phyloP scores from a whole-genome alignment of 2,113 vertebrate species.

The Amia ocellicauda region DNA sequence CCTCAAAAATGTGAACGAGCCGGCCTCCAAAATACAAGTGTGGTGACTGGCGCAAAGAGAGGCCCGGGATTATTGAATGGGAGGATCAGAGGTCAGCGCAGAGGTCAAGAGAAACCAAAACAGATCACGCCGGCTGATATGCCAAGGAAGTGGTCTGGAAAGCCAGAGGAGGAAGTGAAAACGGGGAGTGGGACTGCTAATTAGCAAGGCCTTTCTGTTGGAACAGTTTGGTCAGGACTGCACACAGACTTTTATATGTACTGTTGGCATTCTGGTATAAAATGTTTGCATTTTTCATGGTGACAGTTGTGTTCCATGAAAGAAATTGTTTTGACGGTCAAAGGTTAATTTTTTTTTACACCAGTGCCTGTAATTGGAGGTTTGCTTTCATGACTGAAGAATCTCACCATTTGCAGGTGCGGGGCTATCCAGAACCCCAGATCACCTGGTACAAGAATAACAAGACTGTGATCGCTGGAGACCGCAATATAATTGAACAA shows the following conservation, averaged over 20 bases:
- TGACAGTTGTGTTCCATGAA: too few relatives aligned
- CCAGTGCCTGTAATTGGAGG: background rate
- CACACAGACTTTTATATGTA: too few relatives aligned
- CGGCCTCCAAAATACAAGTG: background rate
- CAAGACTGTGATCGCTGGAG: constrained; percentile 63
- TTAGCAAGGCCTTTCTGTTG: too few relatives aligned
- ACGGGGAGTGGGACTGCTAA: too few relatives aligned
- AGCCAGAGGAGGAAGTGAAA: background rate
- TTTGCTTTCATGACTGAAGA: background rate
- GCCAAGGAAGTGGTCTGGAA: background rate
- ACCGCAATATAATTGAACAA: constrained; percentile 54
- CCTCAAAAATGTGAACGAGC: background rate
- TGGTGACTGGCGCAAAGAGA: background rate
- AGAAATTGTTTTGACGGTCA: too few relatives aligned
- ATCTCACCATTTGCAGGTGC: constrained; percentile 65
- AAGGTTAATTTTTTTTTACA: too few relatives aligned
- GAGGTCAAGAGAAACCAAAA: too few relatives aligned
- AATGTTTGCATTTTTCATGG: too few relatives aligned
- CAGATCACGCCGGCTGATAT: background rate
- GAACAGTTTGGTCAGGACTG: too few relatives aligned
- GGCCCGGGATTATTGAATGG: background rate
- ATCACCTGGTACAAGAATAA: constrained; percentile 84
- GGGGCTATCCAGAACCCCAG: constrained; percentile 80
- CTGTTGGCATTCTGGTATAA: too few relatives aligned
- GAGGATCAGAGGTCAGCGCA: background rate